phyloP scores from a whole-genome alignment of 1,140 invertebrate species.

The Drosophila simulans region DNA sequence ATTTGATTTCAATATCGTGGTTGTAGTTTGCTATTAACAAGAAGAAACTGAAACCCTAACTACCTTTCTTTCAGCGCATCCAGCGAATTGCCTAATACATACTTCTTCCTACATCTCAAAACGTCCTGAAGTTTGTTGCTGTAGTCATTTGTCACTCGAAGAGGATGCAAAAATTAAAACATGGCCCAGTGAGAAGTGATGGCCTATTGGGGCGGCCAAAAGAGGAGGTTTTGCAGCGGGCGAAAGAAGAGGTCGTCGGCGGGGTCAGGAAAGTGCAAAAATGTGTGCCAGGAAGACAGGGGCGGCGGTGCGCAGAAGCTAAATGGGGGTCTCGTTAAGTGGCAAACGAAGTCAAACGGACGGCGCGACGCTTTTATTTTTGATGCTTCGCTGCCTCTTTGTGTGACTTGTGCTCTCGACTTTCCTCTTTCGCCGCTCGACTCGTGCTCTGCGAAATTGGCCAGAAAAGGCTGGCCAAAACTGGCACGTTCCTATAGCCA shows the following conservation, averaged over 20 bases:
- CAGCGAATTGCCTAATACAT: slow-evolving; percentile 4
- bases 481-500: slow-evolving; percentile 52
- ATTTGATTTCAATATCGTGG: background rate
- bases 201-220: slow-evolving; percentile 13
- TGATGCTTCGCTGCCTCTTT: slow-evolving; percentile 71
- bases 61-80: background rate
- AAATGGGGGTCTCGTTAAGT: slow-evolving; percentile 47
- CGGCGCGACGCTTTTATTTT: slow-evolving; percentile 61
- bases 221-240: background rate
- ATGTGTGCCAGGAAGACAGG: slow-evolving; percentile 73
- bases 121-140: slow-evolving; percentile 65
- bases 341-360: slow-evolving; percentile 72
- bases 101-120: background rate
- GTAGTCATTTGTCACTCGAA: slow-evolving; percentile 75
- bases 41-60: background rate
- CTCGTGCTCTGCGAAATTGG: slow-evolving; percentile 47
- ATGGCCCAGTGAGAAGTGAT: slow-evolving; percentile 41
- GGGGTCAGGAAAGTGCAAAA: slow-evolving; percentile 60
- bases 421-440: slow-evolving; percentile 7
- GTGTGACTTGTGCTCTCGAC: slow-evolving; percentile 20
- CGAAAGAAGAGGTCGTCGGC: background rate
- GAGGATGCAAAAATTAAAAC: slow-evolving; percentile 53
- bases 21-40: too few relatives aligned
- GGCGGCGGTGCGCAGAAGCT: slow-evolving; percentile 3
- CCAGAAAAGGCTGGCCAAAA: slow-evolving; percentile 57